A percentile compares a stretch with the other conserved stretches of the same genome.
phyloP scores from a whole-genome alignment of 2,888 invertebrate genomes.

The Synergus japonicus region DNA sequence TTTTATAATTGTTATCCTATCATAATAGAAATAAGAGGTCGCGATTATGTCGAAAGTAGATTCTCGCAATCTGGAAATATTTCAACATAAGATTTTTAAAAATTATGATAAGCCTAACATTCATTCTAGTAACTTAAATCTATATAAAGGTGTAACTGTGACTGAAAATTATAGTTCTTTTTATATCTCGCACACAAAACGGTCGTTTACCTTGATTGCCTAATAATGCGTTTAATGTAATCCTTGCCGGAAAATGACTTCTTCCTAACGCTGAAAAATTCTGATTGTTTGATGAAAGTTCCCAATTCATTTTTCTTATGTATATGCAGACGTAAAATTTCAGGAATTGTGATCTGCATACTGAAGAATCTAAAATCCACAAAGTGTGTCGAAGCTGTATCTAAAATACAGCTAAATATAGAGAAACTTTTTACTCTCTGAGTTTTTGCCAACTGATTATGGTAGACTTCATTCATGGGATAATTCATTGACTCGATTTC shows the following conservation, averaged over 20 bases:
- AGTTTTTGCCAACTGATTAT: slow-evolving; percentile 12
- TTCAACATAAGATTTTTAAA: too few species aligned
- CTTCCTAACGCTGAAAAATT: not conserved
- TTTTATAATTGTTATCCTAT: too few species aligned
- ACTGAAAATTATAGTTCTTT: not conserved
- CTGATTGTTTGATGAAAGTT: slow-evolving; percentile 14
- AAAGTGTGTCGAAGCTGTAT: not conserved
- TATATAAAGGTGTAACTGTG: too few species aligned
- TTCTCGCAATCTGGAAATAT: too few species aligned
- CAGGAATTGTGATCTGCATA: too few species aligned
- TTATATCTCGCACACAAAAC: not conserved
- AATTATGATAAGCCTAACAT: too few species aligned
- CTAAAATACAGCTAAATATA: not conserved
- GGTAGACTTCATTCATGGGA: slow-evolving; percentile 61
- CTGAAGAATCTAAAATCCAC: too few species aligned
- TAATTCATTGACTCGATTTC: slow-evolving; percentile 64
- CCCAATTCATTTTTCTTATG: not conserved
- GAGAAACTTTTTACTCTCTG: not conserved
- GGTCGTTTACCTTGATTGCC: slow-evolving; percentile 14
- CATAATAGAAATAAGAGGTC: too few species aligned
- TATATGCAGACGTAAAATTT: not conserved
- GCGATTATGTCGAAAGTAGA: too few species aligned
- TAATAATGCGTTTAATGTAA: not conserved
- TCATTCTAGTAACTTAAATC: too few species aligned
- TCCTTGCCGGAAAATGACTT: not conserved